phyloP scores from a whole-genome alignment of 2,888 invertebrate genomes.

The Sinotaia quadrata region DNA sequence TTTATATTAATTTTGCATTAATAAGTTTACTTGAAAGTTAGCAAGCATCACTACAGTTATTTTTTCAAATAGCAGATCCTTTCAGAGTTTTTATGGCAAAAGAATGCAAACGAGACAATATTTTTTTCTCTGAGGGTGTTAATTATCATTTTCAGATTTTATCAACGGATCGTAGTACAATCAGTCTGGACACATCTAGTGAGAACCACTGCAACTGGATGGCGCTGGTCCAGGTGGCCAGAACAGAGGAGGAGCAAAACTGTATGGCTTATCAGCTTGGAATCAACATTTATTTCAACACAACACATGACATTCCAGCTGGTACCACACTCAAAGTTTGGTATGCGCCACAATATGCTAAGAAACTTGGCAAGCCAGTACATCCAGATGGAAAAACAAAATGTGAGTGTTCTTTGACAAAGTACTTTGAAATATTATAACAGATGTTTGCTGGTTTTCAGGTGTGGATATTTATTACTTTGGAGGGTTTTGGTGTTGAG shows the following conservation, averaged over 20 bases:
- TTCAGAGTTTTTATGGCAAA: no score
- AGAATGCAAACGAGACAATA: no score
- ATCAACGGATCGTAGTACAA: constrained; percentile 69
- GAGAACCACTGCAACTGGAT: constrained; percentile 78
- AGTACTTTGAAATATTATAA: not conserved
- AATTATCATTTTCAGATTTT: constrained; percentile 36
- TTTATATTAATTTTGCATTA: no score
- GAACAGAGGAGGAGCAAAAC: constrained; percentile 75
- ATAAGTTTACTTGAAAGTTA: no score
- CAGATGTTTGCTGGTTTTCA: not conserved
- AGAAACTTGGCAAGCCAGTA: constrained; percentile 73
- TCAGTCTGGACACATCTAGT: constrained; percentile 76
- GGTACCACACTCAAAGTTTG: constrained; percentile 77
- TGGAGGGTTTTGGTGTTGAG: no score
- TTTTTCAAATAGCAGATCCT: no score
- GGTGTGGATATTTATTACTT: not conserved
- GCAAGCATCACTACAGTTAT: no score
- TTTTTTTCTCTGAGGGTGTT: no score
- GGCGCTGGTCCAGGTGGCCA: constrained; percentile 76
- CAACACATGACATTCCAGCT: constrained; percentile 70
- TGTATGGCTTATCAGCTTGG: constrained; percentile 77
- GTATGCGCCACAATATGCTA: constrained; percentile 77
- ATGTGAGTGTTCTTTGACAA: constrained; percentile 47
- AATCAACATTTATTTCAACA: constrained; percentile 64
- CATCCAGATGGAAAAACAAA: constrained; percentile 58